Evolutionary conservation across 1,140 invertebrate species (phyloP), one percentile per base, ranked within the genome.

Genomic region (Neodiprion fabricii): DNA sequence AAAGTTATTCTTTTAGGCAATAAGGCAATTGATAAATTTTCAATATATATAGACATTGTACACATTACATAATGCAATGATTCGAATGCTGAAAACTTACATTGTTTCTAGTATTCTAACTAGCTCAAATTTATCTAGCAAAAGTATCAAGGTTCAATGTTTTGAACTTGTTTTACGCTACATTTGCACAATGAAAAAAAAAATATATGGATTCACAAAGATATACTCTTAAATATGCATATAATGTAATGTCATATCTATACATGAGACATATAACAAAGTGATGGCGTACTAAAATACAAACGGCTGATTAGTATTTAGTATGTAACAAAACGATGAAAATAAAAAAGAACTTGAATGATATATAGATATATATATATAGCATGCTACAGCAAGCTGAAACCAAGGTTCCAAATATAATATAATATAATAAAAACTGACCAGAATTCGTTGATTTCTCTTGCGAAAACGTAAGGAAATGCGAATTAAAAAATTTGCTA

Each of bases 371-470:
- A 21, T 21, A 61, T 28, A 23, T 28, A 69, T 69, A 47, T 69
- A 69, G 67, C 85, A 86, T 85, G 84, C 85, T 76, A 74, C 79
- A 79, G 81, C 79, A 83, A 83, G 80, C 78, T 72, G 75, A 84
- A 85, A 82, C 78, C 79, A 79, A 80, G 80, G 23, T 74, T 72
- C 77, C 83, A 78, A 81, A 78, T 81, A 69, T 61, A 61, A 7
- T 10, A 53, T 14, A 53, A 53, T 61, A 40, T 1, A 40, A 78
- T 81, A 73, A 40, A 40, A 83, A 86, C 86, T 87, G 85, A 86
- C 86, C 86, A 85, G 85, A 84, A 81, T 86, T 82, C 85, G 83
- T 76, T 83, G 83, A 82, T 85, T 84, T 77, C 82, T 85, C 53
- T 61, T 17, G 53, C 53, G n/a, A 17, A 61, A 61, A 61, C n/a